Percentiles rank a stretch among this genome's conserved stretches.
These are phyloP conservation scores for Ricordea florida DNA, from an alignment of 92 coral and sea anemone genomes.

Conservation along the genomic window DNA sequence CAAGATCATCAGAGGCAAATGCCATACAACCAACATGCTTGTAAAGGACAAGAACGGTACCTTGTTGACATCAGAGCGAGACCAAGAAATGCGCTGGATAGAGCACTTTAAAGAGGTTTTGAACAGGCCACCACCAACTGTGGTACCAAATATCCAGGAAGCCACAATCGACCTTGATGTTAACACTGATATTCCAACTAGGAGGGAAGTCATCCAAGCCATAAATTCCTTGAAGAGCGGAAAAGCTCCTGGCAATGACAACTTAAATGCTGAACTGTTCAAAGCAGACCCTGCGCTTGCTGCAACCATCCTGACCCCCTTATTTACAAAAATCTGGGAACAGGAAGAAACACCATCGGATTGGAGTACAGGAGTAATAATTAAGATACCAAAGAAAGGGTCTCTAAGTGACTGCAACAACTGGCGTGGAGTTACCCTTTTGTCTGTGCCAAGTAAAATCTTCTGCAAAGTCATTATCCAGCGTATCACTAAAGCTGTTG, in stretches of 20 bases:
- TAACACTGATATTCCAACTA: neutral
- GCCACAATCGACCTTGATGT: neutral
- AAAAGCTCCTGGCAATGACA: slow-evolving; percentile 6
- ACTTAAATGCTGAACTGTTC: neutral
- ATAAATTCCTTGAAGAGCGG: neutral
- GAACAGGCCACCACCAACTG: neutral
- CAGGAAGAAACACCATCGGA: neutral
- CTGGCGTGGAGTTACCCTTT: slow-evolving; percentile 3
- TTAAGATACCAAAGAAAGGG: slow-evolving; percentile 15
- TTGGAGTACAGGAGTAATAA: neutral
- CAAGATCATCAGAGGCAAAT: neutral
- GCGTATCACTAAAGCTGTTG: neutral
- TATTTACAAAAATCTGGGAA: neutral
- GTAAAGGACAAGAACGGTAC: slow-evolving; percentile 21
- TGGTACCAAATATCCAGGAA: neutral
- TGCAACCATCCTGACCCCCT: neutral
- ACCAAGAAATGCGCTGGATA: neutral
- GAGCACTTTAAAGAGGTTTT: slow-evolving; percentile 14
- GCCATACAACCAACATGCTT: neutral
- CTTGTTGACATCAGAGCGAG: neutral
- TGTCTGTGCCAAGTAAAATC: slow-evolving; percentile 7
- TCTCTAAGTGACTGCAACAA: neutral
- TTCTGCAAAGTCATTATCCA: neutral
- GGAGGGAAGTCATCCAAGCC: neutral
- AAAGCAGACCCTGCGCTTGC: neutral